Evolutionary conservation across 2,113 vertebrate species (phyloP), one percentile per base, ranked within the genome.

Genomic region (Stigmatopora nigra): DNA sequence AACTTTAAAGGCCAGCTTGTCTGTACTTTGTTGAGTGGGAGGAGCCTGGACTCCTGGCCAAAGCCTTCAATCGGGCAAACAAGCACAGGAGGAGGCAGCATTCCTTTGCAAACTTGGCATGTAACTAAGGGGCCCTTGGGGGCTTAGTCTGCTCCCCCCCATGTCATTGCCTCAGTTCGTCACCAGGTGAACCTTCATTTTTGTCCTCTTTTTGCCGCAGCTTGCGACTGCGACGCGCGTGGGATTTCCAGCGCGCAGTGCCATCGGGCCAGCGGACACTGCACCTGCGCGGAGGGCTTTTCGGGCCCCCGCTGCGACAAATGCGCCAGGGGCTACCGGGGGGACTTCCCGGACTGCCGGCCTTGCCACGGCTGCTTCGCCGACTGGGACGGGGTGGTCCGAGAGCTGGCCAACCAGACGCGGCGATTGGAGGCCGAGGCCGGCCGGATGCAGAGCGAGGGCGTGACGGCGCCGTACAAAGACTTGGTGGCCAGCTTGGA

Each of bases 301-400:
- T 88, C 94, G 14, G 97, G 97, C 1, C 78, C 63, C 0, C 89
- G 86, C 38, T 99, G 97, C 0, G 91, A 98, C 84, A 76, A 82
- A 44, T 99, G 97, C 52, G 95, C 93, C 4, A 82, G 95, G 1
- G 97, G 95, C 44, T 94, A 92, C 82, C 88, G 86, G 0, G 96
- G 97, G 0, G 78, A 89, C 71, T 98, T 98, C 73, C 97, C 96
- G 0, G 67, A 87, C 78, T 99, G 97, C 0, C 53, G 87, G 25
- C 93, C 88, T 0, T 99, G 97, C 84, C 95, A 98, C 79, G 82
- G 89, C 69, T 99, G 97, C 86, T 98, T 98, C 1, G 87, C 84
- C 0, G 78, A 90, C 15, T 99, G 97, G 97, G 94, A 98, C 0
- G 15, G 66, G 1, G 88, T 92, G 61, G 83, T 99, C 0, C 53